phyloP scores from a whole-genome alignment of 1,140 invertebrate species.

The Acyrthosiphon pisum region DNA sequence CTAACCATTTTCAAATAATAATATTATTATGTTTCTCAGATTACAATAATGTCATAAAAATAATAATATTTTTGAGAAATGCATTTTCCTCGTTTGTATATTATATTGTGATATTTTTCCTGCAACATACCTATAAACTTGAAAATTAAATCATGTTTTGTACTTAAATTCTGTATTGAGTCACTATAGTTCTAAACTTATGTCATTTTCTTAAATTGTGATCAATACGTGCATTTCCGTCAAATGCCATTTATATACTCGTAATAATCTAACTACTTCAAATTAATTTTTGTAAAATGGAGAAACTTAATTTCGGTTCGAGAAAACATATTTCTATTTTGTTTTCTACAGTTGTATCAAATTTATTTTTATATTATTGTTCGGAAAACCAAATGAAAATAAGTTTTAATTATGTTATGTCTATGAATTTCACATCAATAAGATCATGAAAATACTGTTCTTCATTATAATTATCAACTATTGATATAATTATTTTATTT shows the following conservation, averaged over 20 bases:
- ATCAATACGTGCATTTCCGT: not conserved
- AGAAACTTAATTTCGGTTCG: not conserved
- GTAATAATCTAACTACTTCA: not conserved
- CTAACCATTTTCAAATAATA: not conserved
- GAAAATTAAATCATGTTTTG: not conserved
- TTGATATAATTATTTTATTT: too few relatives aligned
- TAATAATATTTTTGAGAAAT: not conserved
- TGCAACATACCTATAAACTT: too few relatives aligned
- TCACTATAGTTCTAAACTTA: not conserved
- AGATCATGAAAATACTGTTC: accelerated
- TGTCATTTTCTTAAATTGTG: not conserved
- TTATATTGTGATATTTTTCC: not conserved
- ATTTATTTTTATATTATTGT: not conserved
- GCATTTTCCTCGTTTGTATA: not conserved
- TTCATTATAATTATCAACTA: not conserved
- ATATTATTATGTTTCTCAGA: not conserved
- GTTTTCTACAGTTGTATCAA: not conserved
- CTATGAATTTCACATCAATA: not conserved
- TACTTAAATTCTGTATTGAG: not conserved
- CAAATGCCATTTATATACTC: not conserved
- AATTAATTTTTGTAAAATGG: not conserved
- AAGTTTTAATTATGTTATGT: not conserved
- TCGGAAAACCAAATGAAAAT: not conserved
- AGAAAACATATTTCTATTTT: not conserved
- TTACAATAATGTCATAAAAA: too few relatives aligned